Evolutionary conservation across 1,140 invertebrate species (phyloP).

Genomic region (Geopemphigus sp.): DNA sequence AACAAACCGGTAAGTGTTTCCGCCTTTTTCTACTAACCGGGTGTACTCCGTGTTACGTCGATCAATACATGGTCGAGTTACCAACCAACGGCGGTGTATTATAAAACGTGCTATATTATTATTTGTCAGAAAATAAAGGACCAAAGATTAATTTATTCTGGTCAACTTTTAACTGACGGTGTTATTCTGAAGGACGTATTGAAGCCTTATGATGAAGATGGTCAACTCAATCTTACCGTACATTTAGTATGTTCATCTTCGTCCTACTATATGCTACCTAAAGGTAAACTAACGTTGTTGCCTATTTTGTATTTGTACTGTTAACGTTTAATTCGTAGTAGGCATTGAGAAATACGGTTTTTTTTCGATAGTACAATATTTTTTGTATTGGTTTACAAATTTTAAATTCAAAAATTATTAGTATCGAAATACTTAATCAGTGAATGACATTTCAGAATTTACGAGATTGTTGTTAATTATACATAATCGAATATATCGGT

Average conservation of each 20-base stretch:
- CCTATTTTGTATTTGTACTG: no score
- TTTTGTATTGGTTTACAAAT: no score
- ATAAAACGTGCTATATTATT: background rate
- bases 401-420: no score
- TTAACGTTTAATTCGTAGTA: no score
- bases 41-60: no score
- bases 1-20: slow-evolving; percentile 77
- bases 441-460: no score
- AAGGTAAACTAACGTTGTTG: background rate
- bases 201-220: slow-evolving; percentile 68
- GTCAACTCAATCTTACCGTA: slow-evolving; percentile 71
- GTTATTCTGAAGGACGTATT: slow-evolving; percentile 77
- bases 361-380: no score
- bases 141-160: slow-evolving; percentile 87
- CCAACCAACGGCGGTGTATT: background rate
- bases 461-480: no score
- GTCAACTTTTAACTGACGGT: slow-evolving; percentile 77
- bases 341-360: no score
- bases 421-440: no score
- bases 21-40: slow-evolving; percentile 51
- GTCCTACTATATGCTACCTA: background rate
- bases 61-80: no score
- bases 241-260: slow-evolving; percentile 72
- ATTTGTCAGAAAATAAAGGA: slow-evolving; percentile 69
- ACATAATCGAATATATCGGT: no score